Evolutionary conservation across 2,888 invertebrate species (phyloP), one percentile per base, ranked within the genome.

Genomic region (Crocallis elinguaria): DNA sequence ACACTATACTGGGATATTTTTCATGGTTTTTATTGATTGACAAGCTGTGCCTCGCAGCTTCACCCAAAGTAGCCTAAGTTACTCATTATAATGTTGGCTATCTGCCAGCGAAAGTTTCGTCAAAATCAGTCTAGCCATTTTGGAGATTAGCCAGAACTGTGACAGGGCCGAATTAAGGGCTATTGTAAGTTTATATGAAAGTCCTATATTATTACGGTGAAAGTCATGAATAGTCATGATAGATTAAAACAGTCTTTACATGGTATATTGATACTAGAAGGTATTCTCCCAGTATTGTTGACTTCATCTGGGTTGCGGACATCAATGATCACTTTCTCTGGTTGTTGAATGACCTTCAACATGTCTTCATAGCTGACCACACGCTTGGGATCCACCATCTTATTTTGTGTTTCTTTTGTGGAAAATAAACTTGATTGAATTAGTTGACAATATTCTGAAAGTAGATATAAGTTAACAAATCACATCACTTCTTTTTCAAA

Each of bases 231-330:
- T 5, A 25, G 25, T 1, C 1, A 9, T 25, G 7, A 23, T 3
- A 38, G 12, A 12, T 6, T 7, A 13, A 23, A 21, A 11, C 12
- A 13, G 16, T 39, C 8, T 1, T 37, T 93, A 94, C 96, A 89
- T 72, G 96, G 96, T 77, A 96, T 95, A 75, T 96, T 95, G 49
- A 96, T 94, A 74, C 95, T 95, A 13, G 94, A 93, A 25, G 96
- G 96, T 60, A 96, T 93, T 74, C 91, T 87, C 2, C 96, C 96
- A 17, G 94, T 94, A 60, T 93, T 92, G 57, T 88, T 73, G 0
- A 96, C 86, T 86, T 96, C 96, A 4, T 92, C 82, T 13, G 95
- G 94, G 71, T 96, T 95, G 32, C 96, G 93, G 0, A 96, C 96
- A 88, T 96, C 96, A 66, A 97, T 94, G 4, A 96, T 92, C 2